Evolutionary conservation across 2,888 invertebrate genomes (phyloP).

Genomic region (Carcina quercana): DNA sequence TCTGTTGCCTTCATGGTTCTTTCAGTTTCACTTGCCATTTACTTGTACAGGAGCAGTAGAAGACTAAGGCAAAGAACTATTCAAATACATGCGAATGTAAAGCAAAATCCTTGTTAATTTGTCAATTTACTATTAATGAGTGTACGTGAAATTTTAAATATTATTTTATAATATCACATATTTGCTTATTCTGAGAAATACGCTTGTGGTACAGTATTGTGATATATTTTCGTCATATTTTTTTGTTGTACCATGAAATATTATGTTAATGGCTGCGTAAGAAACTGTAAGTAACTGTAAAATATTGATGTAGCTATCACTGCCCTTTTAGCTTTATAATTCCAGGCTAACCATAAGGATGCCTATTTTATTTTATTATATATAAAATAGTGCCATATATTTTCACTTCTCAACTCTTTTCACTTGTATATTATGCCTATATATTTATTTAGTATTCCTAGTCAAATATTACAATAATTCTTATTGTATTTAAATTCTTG

Average conservation of each 20-base stretch:
- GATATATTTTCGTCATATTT: slow-evolving; percentile 33
- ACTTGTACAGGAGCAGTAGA: slow-evolving; percentile 32
- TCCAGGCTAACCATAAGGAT: slow-evolving; percentile 34
- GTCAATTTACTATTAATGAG: too few species aligned
- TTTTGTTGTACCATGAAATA: slow-evolving; percentile 22
- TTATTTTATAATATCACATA: too few species aligned
- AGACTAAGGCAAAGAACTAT: slow-evolving; percentile 21
- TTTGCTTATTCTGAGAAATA: too few species aligned
- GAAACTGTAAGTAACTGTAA: not conserved
- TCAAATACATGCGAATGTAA: slow-evolving; percentile 9
- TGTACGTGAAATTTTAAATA: slow-evolving; percentile 25
- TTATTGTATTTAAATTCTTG: not conserved
- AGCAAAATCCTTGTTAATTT: slow-evolving; percentile 23
- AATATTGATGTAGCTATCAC: slow-evolving; percentile 31
- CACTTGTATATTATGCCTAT: slow-evolving; percentile 1
- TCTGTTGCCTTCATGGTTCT: slow-evolving; percentile 36
- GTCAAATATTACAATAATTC: slow-evolving; percentile 5
- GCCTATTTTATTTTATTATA: slow-evolving; percentile 45
- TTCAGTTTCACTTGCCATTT: slow-evolving; percentile 35
- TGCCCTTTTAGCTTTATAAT: slow-evolving; percentile 52
- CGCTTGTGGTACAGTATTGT: slow-evolving; percentile 25
- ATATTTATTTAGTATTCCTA: slow-evolving; percentile 3
- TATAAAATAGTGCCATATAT: slow-evolving; percentile 61
- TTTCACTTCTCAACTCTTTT: not conserved
- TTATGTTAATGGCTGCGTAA: slow-evolving; percentile 29